phyloP scores from a whole-genome alignment of 2,888 invertebrate genomes.

The Chymomyza procnemis region DNA sequence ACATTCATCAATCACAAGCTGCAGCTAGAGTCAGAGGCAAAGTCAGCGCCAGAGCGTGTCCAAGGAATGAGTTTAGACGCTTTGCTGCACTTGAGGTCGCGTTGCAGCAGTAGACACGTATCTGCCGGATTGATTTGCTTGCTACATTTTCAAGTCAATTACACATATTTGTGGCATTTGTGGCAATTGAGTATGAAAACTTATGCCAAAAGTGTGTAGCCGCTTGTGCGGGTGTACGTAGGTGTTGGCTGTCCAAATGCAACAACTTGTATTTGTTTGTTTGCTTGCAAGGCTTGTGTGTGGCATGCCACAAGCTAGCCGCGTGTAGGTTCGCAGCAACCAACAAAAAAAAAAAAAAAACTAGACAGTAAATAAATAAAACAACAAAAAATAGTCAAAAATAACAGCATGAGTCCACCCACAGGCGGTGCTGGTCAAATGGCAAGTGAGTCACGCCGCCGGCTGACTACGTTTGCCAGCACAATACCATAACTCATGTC shows the following conservation, averaged over 20 bases:
- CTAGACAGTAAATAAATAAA: too few species aligned
- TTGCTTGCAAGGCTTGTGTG: conserved; percentile 37
- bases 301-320: conserved; percentile 64
- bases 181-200: conserved; percentile 60
- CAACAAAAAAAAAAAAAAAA: too few species aligned
- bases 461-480: conserved; percentile 33
- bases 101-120: not conserved
- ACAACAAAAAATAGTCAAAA: not conserved
- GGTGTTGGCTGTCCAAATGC: conserved; percentile 50
- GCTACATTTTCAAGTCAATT: conserved; percentile 74
- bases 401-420: conserved; percentile 54
- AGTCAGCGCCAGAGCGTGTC: conserved; percentile 28
- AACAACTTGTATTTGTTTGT: conserved; percentile 28
- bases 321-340: not conserved
- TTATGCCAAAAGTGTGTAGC: conserved; percentile 60
- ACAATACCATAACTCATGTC: conserved; percentile 56
- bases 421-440: conserved; percentile 48
- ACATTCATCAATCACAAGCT: conserved; percentile 75
- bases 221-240: conserved; percentile 31
- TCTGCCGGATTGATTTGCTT: conserved; percentile 70
- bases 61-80: conserved; percentile 58
- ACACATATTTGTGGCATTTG: conserved; percentile 71
- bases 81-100: conserved; percentile 67
- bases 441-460: conserved; percentile 63
- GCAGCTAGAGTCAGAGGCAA: conserved; percentile 28